Evolutionary conservation across 2,888 invertebrate genomes (phyloP).

Genomic region (Strigamia crassipes): DNA sequence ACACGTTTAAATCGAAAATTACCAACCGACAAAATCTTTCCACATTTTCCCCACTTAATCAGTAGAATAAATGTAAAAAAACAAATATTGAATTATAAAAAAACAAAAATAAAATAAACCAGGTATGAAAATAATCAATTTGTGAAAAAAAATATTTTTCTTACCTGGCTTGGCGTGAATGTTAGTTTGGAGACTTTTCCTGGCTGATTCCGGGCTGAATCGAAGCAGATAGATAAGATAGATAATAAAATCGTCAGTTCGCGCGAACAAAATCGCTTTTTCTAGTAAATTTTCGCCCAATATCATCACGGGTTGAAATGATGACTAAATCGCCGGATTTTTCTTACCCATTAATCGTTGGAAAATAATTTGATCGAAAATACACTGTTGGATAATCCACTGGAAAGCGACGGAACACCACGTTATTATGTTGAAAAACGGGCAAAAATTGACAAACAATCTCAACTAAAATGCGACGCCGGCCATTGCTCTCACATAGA

Average conservation of each 20-base stretch:
- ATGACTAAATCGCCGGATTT: neutral
- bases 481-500: slow-evolving; percentile 13
- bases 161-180: slow-evolving; percentile 15
- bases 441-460: slow-evolving; percentile 13
- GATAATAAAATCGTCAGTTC: slow-evolving; percentile 10
- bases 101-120: neutral
- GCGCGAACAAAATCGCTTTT: slow-evolving; percentile 35
- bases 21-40: no score
- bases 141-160: neutral
- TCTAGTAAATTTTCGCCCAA: slow-evolving; percentile 5
- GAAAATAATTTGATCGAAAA: neutral
- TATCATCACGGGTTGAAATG: slow-evolving; percentile 36
- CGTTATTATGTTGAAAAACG: slow-evolving; percentile 1
- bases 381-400: slow-evolving; percentile 3
- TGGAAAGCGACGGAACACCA: slow-evolving; percentile 14
- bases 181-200: neutral
- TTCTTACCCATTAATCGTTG: neutral
- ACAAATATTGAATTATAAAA: neutral
- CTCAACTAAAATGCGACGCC: slow-evolving; percentile 39
- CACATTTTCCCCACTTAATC: no score
- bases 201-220: slow-evolving; percentile 1
- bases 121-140: neutral
- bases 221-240: neutral
- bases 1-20: neutral
- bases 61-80: no score